phyloP scores from a whole-genome alignment of 2,113 vertebrate species.

The Caracal caracal region DNA sequence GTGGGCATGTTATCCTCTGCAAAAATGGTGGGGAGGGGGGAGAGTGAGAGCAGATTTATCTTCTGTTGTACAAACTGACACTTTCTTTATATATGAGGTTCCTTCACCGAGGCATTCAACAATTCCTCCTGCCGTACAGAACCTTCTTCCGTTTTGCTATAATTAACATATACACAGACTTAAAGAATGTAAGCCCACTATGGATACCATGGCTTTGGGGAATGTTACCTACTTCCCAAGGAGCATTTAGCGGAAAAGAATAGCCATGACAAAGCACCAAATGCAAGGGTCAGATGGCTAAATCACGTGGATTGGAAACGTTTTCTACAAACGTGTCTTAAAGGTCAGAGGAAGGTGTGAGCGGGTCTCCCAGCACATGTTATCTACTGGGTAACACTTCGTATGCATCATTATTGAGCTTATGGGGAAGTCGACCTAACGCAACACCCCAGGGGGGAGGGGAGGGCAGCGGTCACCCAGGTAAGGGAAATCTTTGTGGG shows the following conservation, averaged over 20 bases:
- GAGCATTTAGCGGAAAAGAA: not conserved
- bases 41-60: not conserved
- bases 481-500: not conserved
- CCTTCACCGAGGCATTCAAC: not conserved
- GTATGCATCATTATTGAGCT: not conserved
- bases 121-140: not conserved
- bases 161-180: not conserved
- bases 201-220: not conserved
- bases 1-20: not conserved
- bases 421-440: not conserved
- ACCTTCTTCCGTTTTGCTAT: not conserved
- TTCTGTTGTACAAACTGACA: not conserved
- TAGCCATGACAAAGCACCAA: not conserved
- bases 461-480: not conserved
- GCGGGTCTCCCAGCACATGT: rapidly evolving
- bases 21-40: too few relatives aligned
- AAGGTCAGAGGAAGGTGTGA: not conserved
- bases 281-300: not conserved
- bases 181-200: not conserved
- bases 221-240: not conserved
- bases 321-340: not conserved
- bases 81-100: not conserved
- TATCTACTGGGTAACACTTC: not conserved
- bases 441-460: rapidly evolving
- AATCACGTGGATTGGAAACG: not conserved